Evolutionary conservation across 1,140 invertebrate species (phyloP).

Genomic region (Hylyphantes graminicola): DNA sequence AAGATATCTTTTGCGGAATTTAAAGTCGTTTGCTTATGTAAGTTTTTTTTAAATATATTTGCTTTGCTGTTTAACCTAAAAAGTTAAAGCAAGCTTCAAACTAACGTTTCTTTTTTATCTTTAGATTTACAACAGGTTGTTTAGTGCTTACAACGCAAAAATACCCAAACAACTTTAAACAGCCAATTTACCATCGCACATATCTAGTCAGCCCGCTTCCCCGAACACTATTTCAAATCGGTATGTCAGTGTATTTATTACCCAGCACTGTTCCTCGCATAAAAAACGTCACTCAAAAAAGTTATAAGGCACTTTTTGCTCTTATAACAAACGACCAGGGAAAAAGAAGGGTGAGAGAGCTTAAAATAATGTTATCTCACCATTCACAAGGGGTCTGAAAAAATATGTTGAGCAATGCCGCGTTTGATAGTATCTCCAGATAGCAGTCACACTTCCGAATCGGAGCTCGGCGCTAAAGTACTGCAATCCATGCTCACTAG

Average conservation of each 20-base stretch:
- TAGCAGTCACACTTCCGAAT: conserved; percentile 41
- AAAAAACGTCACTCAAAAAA: conserved; percentile 2
- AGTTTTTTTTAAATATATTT: too few relatives aligned
- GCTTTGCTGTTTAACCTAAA: too few relatives aligned
- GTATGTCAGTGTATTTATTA: not conserved
- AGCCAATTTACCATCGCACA: too few relatives aligned
- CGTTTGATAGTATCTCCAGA: conserved; percentile 49
- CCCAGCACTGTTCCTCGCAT: conserved; percentile 18
- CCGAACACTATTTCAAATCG: too few relatives aligned
- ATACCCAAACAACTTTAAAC: too few relatives aligned
- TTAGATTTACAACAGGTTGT: too few relatives aligned
- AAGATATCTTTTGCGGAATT: too few relatives aligned
- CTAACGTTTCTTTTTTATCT: too few relatives aligned
- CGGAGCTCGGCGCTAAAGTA: not conserved
- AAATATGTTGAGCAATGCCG: conserved; percentile 43
- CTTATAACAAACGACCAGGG: conserved; percentile 33
- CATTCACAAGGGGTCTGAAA: conserved; percentile 37
- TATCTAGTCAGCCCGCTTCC: too few relatives aligned
- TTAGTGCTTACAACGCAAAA: too few relatives aligned
- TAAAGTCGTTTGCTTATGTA: too few relatives aligned
- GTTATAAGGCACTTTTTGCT: conserved; percentile 6
- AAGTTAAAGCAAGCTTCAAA: too few relatives aligned
- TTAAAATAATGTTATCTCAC: conserved; percentile 47
- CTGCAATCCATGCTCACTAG: conserved; percentile 20
- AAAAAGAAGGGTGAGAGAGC: conserved; percentile 37